A percentile compares a stretch with the other conserved stretches of the same genome.
These are phyloP conservation scores for human DNA, from an alignment of 2,113 vertebrate species.

Conservation along the genomic window DNA sequence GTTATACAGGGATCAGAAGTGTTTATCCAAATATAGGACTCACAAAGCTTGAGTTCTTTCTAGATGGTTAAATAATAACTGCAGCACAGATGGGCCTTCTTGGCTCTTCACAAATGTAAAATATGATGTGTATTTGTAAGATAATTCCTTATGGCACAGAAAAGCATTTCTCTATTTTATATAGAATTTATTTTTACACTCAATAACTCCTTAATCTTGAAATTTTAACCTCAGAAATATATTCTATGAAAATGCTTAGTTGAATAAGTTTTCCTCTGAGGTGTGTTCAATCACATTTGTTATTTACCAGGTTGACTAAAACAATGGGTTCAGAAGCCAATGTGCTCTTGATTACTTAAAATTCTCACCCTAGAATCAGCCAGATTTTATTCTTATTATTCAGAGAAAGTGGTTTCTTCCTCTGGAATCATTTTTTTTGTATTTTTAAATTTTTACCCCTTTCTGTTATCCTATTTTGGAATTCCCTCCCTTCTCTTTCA, in stretches of 20 bases:
- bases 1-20: slow-evolving; percentile 34
- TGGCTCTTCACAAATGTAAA: background rate
- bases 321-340: background rate
- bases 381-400: background rate
- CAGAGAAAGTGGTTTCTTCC: background rate
- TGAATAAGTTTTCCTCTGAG: background rate
- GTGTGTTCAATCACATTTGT: background rate
- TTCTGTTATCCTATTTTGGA: background rate
- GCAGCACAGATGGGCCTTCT: slow-evolving; percentile 57
- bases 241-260: background rate
- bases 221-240: background rate
- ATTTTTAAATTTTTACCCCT: background rate
- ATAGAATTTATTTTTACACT: slow-evolving; percentile 36
- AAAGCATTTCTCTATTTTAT: slow-evolving; percentile 39
- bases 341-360: background rate
- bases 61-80: slow-evolving; percentile 52
- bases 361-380: background rate
- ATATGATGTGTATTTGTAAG: slow-evolving; percentile 36
- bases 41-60: background rate
- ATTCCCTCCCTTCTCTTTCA: background rate
- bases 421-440: background rate
- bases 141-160: slow-evolving; percentile 16
- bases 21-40: slow-evolving; percentile 40
- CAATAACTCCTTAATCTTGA: slow-evolving; percentile 2
- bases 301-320: background rate